A percentile compares a stretch with the other conserved stretches of the same genome.
Evolutionary conservation across 2,888 invertebrate genomes (phyloP).

Genomic region (Nomada hirtipes): DNA sequence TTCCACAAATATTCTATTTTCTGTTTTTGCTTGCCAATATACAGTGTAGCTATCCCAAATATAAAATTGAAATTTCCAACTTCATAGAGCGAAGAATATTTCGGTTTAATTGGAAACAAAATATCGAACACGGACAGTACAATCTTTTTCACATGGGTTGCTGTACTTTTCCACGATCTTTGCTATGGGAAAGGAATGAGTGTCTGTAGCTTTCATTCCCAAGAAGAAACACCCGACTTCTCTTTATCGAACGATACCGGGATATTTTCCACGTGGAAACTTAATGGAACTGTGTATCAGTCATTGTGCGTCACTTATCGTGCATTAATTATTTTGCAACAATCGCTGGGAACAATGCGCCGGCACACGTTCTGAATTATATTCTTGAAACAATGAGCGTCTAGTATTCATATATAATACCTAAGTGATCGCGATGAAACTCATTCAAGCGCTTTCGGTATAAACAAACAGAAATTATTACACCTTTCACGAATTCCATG

Average conservation of each 20-base stretch:
- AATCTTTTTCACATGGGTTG: slow-evolving; percentile 31
- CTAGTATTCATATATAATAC: too few relatives aligned
- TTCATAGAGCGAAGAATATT: neutral
- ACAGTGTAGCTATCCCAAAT: too few relatives aligned
- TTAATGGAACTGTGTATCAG: neutral
- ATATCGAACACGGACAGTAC: slow-evolving; percentile 26
- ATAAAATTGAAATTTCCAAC: too few relatives aligned
- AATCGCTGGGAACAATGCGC: too few relatives aligned
- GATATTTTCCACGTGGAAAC: slow-evolving; percentile 54
- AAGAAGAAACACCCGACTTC: slow-evolving; percentile 73
- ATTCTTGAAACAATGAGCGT: too few relatives aligned
- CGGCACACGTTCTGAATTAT: too few relatives aligned
- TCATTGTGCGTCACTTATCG: neutral
- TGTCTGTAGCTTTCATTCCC: slow-evolving; percentile 75
- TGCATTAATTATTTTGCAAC: neutral
- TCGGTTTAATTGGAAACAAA: neutral
- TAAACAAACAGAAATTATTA: too few relatives aligned
- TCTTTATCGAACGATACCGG: slow-evolving; percentile 25
- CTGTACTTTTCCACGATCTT: slow-evolving; percentile 64
- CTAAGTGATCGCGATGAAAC: too few relatives aligned
- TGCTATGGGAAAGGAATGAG: slow-evolving; percentile 74
- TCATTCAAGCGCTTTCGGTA: too few relatives aligned
- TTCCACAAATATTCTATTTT: too few relatives aligned
- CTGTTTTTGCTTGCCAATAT: too few relatives aligned
- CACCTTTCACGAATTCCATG: too few relatives aligned